phyloP scores from a whole-genome alignment of 2,797 vertebrate species.

The Prunella strophiata region DNA sequence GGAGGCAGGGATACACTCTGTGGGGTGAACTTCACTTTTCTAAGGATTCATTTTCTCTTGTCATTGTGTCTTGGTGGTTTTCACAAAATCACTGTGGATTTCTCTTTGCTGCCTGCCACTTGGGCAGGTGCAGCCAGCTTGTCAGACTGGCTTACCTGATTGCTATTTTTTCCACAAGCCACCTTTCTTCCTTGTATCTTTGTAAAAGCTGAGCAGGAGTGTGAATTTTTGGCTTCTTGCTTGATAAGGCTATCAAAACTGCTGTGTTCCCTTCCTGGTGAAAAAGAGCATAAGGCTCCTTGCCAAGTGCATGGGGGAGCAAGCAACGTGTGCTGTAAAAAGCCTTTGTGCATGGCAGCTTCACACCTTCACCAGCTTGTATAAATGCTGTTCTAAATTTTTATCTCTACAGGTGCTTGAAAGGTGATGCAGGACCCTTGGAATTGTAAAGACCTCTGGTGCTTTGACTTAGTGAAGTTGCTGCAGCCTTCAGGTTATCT shows the following conservation, averaged over 20 bases:
- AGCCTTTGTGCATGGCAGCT: background rate
- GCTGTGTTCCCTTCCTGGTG: background rate
- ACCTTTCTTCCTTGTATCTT: background rate
- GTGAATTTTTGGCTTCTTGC: rapidly evolving
- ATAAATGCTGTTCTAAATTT: background rate
- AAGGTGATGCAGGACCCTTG: background rate
- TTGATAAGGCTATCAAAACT: background rate
- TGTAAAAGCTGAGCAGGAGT: background rate
- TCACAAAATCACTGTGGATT: background rate
- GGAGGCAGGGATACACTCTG: rapidly evolving
- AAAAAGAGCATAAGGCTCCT: background rate
- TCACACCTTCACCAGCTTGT: background rate
- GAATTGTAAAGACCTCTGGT: background rate
- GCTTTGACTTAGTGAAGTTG: background rate
- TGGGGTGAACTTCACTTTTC: background rate
- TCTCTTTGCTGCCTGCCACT: rapidly evolving
- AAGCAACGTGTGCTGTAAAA: background rate
- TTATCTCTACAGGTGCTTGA: background rate
- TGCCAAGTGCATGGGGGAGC: background rate
- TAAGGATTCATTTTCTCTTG: background rate
- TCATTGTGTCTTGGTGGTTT: background rate
- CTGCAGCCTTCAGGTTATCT: background rate
- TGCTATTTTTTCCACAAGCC: background rate
- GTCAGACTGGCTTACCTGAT: background rate
- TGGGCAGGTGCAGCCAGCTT: background rate